Evolutionary conservation across 2,888 invertebrate species (phyloP), one percentile per base, ranked within the genome.

Genomic region (Agriopis leucophaearia): DNA sequence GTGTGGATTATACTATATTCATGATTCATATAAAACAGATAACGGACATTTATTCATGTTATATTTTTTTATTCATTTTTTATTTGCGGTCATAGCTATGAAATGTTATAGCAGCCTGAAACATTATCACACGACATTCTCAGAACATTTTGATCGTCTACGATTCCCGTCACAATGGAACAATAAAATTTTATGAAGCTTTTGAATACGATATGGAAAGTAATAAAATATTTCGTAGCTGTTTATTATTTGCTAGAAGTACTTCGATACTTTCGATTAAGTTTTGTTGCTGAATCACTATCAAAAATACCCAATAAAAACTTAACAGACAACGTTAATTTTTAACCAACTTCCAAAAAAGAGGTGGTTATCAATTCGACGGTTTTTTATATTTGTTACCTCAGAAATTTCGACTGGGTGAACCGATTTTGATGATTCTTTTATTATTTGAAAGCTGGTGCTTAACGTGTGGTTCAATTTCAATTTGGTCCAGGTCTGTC

Each of bases 181-280:
- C 45, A 61, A 65, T 68, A 55, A 70, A 47, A 40, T 59, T 51
- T 58, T 58, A 63, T 54, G 58, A 54, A 48, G 55, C 15, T 61
- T 66, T 66, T 64, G 50, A 38, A 60, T 60, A 38, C 59, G 44
- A 64, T 56, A 62, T 58, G 36, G 38, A 66, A 35, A 18, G 47
- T 8, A 47, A 55, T 59, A 65, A 59, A 52, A 16, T 12, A 51
- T 27, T 40, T 15, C 15, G 10, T 13, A 16, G 9, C 5, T 35
- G 48, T 55, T 55, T 55, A 55, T 55, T 55, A 54, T 54, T 55
- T 27, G 27, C 12, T 35, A 27, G 10, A 54, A 40, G 18, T 42
- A 42, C 12, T 42, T 16, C 12, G 18, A 42, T 18, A 55, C 42
- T 55, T 55, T 42, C 16, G 15, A 42, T 44, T 42, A 42, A 5